Base-by-base conservation (phyloP, 2,797 vertebrate genomes). In the Cuniculus paca region DNA sequence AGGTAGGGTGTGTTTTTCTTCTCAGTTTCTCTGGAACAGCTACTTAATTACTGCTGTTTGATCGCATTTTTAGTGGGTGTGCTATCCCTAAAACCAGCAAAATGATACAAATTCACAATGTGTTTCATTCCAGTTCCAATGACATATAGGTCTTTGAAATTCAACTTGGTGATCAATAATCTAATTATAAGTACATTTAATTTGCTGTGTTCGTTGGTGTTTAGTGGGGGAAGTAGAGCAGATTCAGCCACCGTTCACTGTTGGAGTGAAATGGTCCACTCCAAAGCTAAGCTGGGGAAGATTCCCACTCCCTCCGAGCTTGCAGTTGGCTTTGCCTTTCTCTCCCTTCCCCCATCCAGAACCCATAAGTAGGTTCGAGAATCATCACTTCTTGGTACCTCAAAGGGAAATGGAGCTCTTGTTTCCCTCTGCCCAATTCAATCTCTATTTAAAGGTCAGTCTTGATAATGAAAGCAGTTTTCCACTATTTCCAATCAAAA, bases 381-480 rank as follows among this genome's bases (percentile, higher is more conserved):
- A 5, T 86, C 34, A 54, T 19, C 36, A 24, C 19, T 78, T 50
- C 48, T 36, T 13, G 60, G 48, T 52, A 80, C 7, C n/a, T 85
- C 6, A 26, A 56, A 79, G 80, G 13, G 52, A n/a, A 84, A 48
- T n/a, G 20, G 26, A 50, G 13, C 8, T 78, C 79, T 83, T 45
- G 5, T 6, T 77, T 79, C 68, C 5, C 1, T 68, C 17, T 5
- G 13, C 28, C 39, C 10, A 17, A 19, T 75, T 88, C 81, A 83
- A 61, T 50, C 34, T 91, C 22, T 54, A 16, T 56, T 60, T 63
- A 95, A 97, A 77, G 52, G 68, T 96, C 88, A 17, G 3, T 19
- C 36, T 93, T 83, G 22, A 26, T 26, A 63, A 75, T 39, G 14
- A 95, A 84, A 60, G 56, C 60, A 28, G 17, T 42, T 70, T 42